Percentiles rank a stretch among this genome's conserved stretches.
Conservation (phyloP, 2,888 invertebrate genomes). For the Dicycla oo region DNA sequence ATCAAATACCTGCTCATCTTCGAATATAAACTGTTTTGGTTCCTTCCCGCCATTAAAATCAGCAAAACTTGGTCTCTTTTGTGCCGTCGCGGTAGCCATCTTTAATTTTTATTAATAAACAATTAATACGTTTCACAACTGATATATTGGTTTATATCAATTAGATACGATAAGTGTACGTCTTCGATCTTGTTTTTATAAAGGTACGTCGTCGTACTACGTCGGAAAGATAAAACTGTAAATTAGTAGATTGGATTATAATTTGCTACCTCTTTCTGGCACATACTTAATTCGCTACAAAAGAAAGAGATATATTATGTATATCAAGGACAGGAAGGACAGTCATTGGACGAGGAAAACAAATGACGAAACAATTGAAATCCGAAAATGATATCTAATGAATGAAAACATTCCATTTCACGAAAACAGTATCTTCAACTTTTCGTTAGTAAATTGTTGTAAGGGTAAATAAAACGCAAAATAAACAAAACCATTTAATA, state of each 20-base stretch:
- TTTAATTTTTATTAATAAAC: not conserved
- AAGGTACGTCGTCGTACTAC: too few species aligned
- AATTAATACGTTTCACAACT: not conserved
- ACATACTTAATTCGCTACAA: not conserved
- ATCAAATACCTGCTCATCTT: conserved; percentile 75
- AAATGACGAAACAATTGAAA: conserved; percentile 24
- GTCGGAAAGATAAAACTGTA: conserved; percentile 16
- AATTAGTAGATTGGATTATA: not conserved
- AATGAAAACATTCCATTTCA: conserved; percentile 35
- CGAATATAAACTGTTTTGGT: conserved; percentile 68
- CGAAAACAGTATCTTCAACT: not conserved
- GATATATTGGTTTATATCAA: not conserved
- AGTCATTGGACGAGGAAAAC: not conserved
- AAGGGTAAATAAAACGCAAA: conserved; percentile 24
- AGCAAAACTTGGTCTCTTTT: conserved; percentile 35
- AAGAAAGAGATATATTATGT: conserved; percentile 18
- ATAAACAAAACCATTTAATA: conserved; percentile 74
- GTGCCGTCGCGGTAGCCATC: conserved; percentile 16
- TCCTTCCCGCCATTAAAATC: conserved; percentile 58
- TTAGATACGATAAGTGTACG: not conserved
- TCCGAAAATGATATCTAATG: not conserved
- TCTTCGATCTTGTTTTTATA: not conserved
- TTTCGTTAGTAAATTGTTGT: too few species aligned
- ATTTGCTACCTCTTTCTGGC: conserved; percentile 5
- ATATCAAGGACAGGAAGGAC: too few species aligned